Percentiles rank a stretch among this genome's conserved stretches.
Evolutionary conservation across 2,113 vertebrate genomes (phyloP).

Genomic region (Takifugu bimaculatus): DNA sequence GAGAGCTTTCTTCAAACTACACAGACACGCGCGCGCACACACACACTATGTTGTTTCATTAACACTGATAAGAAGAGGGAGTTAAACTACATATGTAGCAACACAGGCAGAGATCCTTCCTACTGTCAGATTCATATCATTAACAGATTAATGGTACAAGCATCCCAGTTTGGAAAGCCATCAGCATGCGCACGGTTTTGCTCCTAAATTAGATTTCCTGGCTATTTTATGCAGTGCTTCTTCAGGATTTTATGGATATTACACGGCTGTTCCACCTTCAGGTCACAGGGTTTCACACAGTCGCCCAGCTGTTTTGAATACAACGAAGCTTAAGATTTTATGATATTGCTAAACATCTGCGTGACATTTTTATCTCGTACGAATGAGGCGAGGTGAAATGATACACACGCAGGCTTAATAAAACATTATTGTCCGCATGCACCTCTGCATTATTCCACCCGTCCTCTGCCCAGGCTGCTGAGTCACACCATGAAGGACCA

Average conservation of each 20-base stretch:
- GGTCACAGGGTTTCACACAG: slow-evolving; percentile 19
- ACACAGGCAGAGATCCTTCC: slow-evolving; percentile 59
- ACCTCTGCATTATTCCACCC: slow-evolving; percentile 7
- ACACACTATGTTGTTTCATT: slow-evolving; percentile 76
- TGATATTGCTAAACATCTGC: slow-evolving; percentile 1
- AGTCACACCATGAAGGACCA: slow-evolving; percentile 99
- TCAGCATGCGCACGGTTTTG: slow-evolving; percentile 37
- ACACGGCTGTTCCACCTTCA: slow-evolving; percentile 35
- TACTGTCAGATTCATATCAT: slow-evolving; percentile 76
- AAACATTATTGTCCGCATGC: not conserved
- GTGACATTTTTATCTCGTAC: not conserved
- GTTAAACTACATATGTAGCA: slow-evolving; percentile 70
- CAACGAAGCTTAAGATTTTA: slow-evolving; percentile 6
- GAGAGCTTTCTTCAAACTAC: slow-evolving; percentile 61
- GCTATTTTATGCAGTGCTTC: slow-evolving; percentile 56
- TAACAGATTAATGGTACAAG: slow-evolving; percentile 78
- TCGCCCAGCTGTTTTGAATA: slow-evolving; percentile 38
- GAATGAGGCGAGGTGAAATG: too few species aligned
- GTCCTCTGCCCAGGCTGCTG: slow-evolving; percentile 77
- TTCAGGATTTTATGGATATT: slow-evolving; percentile 53
- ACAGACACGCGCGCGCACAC: slow-evolving; percentile 6
- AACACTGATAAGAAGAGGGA: slow-evolving; percentile 77
- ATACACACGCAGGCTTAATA: not conserved
- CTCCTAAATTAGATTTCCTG: slow-evolving; percentile 69
- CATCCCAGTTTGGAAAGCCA: slow-evolving; percentile 34